phyloP scores from a whole-genome alignment of 1,140 invertebrate species.

The Bombus fervidus region DNA sequence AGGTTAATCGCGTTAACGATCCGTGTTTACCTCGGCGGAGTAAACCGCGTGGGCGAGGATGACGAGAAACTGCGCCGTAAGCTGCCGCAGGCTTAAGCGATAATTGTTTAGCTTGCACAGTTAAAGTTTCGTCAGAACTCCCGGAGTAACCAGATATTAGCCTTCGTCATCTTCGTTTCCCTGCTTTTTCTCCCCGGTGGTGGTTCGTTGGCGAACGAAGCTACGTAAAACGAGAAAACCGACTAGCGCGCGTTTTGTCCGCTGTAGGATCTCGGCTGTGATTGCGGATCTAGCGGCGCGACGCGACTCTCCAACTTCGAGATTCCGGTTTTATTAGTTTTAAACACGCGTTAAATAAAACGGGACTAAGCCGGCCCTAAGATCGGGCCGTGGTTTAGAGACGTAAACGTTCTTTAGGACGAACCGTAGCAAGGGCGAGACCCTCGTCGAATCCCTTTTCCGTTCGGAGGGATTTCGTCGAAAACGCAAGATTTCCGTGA shows the following conservation, averaged over 20 bases:
- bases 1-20: slow-evolving; percentile 46
- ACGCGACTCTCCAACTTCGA: slow-evolving; percentile 31
- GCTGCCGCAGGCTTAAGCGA: slow-evolving; percentile 54
- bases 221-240: not conserved
- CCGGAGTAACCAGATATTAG: slow-evolving; percentile 50
- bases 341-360: slow-evolving; percentile 82
- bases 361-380: slow-evolving; percentile 67
- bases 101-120: slow-evolving; percentile 62
- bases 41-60: slow-evolving; percentile 36
- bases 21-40: slow-evolving; percentile 27
- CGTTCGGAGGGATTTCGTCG: slow-evolving; percentile 52
- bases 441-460: slow-evolving; percentile 38
- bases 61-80: slow-evolving; percentile 41
- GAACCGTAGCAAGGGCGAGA: slow-evolving; percentile 14
- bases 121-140: slow-evolving; percentile 58
- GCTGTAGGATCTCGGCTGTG: slow-evolving; percentile 54
- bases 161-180: slow-evolving; percentile 33
- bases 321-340: slow-evolving; percentile 78
- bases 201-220: too few relatives aligned
- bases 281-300: slow-evolving; percentile 61
- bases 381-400: slow-evolving; percentile 65
- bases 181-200: too few relatives aligned
- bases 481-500: slow-evolving; percentile 55
- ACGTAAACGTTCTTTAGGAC: slow-evolving; percentile 61
- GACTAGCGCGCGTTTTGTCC: slow-evolving; percentile 61